Conservation (phyloP, 2,888 invertebrate species). For the Gonocerus acuteangulatus region DNA sequence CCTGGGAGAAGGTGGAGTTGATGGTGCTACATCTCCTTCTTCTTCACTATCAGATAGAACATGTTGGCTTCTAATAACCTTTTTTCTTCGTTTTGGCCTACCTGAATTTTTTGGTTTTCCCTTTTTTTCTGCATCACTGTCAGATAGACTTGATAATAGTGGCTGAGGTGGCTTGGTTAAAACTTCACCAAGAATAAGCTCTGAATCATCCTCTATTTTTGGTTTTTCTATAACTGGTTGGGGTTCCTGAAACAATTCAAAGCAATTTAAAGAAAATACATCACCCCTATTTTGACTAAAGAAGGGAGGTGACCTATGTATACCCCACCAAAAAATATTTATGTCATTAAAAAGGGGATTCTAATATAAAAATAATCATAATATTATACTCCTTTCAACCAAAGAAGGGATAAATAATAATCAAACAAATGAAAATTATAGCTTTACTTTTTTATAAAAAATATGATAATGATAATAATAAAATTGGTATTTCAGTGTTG, state of each 20-base stretch:
- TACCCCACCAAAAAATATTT: neutral
- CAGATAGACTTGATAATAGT: constrained; percentile 55
- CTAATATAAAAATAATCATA: too few relatives aligned
- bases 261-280: constrained; percentile 13
- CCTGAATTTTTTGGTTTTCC: constrained; percentile 31
- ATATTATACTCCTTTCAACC: too few relatives aligned
- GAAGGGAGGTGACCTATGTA: too few relatives aligned
- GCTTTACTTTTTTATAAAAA: too few relatives aligned
- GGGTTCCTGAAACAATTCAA: constrained; percentile 24
- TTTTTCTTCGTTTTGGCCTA: constrained; percentile 38
- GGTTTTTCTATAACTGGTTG: constrained; percentile 19
- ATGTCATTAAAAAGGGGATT: neutral
- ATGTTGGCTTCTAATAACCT: constrained; percentile 11
- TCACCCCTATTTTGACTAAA: too few relatives aligned
- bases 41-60: constrained; percentile 42
- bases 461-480: too few relatives aligned
- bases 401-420: too few relatives aligned
- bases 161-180: constrained; percentile 42
- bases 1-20: constrained; percentile 36
- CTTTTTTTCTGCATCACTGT: constrained; percentile 46
- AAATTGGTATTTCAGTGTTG: too few relatives aligned
- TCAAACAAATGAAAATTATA: too few relatives aligned
- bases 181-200: constrained; percentile 51
- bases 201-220: constrained; percentile 41
- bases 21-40: constrained; percentile 34